Evolutionary conservation across 2,113 vertebrate genomes (phyloP), one percentile per base, ranked within the genome.

Genomic region (Empidonax alnorum): DNA sequence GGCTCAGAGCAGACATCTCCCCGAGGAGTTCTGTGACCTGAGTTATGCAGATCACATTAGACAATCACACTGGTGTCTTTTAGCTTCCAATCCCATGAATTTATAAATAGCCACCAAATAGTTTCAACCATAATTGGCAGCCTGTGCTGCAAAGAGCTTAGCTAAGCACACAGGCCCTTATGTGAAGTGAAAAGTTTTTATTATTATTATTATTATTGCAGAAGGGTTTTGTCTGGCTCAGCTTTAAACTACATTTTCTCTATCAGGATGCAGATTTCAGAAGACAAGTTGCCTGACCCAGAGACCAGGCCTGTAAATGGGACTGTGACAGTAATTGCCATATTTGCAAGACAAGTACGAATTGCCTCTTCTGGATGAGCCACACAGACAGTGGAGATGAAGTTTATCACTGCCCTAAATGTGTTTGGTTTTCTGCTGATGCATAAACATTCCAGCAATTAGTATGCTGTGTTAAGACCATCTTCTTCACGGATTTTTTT

Each of bases 391-490:
- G 72, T 25, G 47, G 68, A 78, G 65, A 81, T 86, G 72, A 78
- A 90, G 72, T 89, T 94, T 77, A 77, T 80, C 52, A 42, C 49
- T 1, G 0, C 20, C 31, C 31, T 49, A 22, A 59, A 87, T 53
- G 67, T 46, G 52, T 55, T 93, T 90, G 94, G 55, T 63, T 86
- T 97, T 92, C 76, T 94, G 87, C 87, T 97, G 96, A 92, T 55
- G 83, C 52, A 41, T 37, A 41, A 80, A 78, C 56, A 61, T 84
- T 87, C 56, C 35, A 90, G 79, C 75, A 93, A 86, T 90, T 78
- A 67, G 39, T 49, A 87, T 77, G 42, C 33, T 84, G 6, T 46
- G 28, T 84, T 37, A 76, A 41, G 52, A 15, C 53, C 37, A 39
- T 19, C 39, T 82, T 93, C 39, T 28, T 50, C 63, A 76, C 19